A percentile compares a stretch with the other conserved stretches of the same genome.
Evolutionary conservation across 2,888 invertebrate species (phyloP).

Genomic region (Belgica antarctica): DNA sequence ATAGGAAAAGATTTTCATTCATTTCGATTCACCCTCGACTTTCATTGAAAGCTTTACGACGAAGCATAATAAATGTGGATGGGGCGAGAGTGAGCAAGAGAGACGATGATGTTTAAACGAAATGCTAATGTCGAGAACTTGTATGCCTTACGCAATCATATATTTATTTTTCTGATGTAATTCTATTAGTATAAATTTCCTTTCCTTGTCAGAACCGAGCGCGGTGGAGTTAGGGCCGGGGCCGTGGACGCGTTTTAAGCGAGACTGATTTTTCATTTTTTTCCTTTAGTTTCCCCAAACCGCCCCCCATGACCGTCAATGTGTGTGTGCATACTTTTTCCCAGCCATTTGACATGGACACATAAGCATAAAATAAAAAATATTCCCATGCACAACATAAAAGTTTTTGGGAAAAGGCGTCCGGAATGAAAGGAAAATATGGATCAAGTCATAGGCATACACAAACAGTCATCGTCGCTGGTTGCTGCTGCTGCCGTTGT

Average conservation of each 20-base stretch:
- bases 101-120: background rate
- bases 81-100: background rate
- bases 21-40: background rate
- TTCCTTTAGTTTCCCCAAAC: background rate
- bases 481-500: background rate
- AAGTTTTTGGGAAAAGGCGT: constrained; percentile 9
- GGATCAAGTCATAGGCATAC: background rate
- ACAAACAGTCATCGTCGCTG: background rate
- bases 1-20: background rate
- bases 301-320: background rate
- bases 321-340: no score
- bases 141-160: constrained; percentile 20
- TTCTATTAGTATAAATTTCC: constrained; percentile 24
- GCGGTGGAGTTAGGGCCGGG: background rate
- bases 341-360: constrained; percentile 18
- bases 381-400: constrained; percentile 19
- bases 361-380: constrained; percentile 22
- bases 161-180: constrained; percentile 22
- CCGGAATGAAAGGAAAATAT: background rate
- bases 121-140: constrained; percentile 23
- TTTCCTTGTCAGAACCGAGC: background rate
- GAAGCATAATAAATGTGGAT: background rate
- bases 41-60: background rate
- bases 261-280: constrained; percentile 13
- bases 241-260: background rate